Evolutionary conservation across 2,113 vertebrate species (phyloP).

Genomic region (Ranitomeya variabilis): DNA sequence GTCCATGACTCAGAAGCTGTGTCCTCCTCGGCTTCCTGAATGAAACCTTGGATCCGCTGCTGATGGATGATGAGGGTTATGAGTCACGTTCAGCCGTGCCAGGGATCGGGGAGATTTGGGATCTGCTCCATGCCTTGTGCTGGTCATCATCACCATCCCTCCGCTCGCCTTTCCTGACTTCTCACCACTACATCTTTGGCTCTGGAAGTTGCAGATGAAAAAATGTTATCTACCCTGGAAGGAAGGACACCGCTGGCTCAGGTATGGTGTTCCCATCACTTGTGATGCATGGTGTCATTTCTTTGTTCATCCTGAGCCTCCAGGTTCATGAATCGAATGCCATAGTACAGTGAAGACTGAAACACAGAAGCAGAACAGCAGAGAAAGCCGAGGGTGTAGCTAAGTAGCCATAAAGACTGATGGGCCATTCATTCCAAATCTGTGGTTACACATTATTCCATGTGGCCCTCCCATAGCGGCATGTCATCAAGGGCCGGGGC

Average conservation of each 20-base stretch:
- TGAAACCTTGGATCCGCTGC: neutral
- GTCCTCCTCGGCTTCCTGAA: neutral
- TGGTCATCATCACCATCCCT: neutral
- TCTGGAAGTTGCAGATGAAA: neutral
- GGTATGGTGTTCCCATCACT: no score
- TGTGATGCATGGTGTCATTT: no score
- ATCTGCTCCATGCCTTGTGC: neutral
- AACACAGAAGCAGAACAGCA: no score
- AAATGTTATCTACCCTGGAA: no score
- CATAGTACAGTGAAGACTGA: no score
- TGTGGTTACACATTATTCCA: neutral
- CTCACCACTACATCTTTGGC: neutral
- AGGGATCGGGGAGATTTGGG: neutral
- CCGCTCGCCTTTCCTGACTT: neutral
- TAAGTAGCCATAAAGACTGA: no score
- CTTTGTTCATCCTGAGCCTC: no score
- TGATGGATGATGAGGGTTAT: neutral
- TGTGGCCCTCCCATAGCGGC: constrained; percentile 18
- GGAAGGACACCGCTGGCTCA: no score
- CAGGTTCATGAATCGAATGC: no score
- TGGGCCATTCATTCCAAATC: no score
- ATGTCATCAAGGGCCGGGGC: neutral
- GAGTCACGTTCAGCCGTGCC: neutral
- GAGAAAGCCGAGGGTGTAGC: no score
- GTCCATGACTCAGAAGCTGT: neutral